Base-by-base conservation (phyloP, 2,888 invertebrate genomes). In the Chrysotoxum bicinctum region DNA sequence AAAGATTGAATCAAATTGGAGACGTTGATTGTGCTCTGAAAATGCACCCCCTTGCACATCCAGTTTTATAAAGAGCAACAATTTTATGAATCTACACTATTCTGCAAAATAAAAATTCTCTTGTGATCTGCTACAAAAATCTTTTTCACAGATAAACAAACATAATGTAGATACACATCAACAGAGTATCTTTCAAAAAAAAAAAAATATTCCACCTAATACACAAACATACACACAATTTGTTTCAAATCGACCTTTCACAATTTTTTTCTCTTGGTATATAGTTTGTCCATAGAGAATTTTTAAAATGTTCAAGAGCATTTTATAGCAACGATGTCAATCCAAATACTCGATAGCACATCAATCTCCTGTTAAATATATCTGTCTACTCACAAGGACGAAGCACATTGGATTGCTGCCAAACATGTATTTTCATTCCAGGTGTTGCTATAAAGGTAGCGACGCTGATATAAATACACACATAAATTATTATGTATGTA, bases 271-370 rank as follows among this genome's bases (percentile, higher is more conserved):
- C 14, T 8, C 37, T 58, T 12, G 35, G 19, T 21, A 14, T 35
- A 21, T 56, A 56, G 19, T 32, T 56, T 37, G 35, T 37, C 37
- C 37, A 14, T 30, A 30, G 35, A 35, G 8, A 8, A 37, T 35
- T 58, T 54, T 54, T 5, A 26, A n/a, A 32, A 10, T 54, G 16
- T 54, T 37, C 35, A 26, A 62, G 43, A 43, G 16, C 40, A 62
- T 62, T 62, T 43, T 43, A 62, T 43, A 26, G 40, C 62, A 62
- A 45, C 26, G 62, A 30, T 64, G 43, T 64, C 62, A 64, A 64
- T 64, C 62, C 8, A 45, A 45, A 19, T 30, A 1, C 12, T 26
- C 23, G 30, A 45, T 62, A 26, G 1, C 26, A 62, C 43, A 62
- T 62, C 43, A 62, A 62, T 62, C 43, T 62, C 62, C 43, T 43